Evolutionary conservation across 2,113 vertebrate species (phyloP).

Genomic region (Rutilus rutilus): DNA sequence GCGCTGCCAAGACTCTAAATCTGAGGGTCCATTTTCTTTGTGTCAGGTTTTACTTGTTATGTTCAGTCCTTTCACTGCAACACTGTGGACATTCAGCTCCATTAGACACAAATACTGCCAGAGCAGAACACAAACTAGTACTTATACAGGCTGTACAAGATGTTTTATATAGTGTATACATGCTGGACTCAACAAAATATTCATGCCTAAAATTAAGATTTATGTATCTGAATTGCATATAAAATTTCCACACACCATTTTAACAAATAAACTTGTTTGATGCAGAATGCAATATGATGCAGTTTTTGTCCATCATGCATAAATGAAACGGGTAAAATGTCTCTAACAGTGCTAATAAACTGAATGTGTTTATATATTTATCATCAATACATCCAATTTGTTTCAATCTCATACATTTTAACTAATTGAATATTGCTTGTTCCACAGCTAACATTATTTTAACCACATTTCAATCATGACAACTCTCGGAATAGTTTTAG

Average conservation of each 20-base stretch:
- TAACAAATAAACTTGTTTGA: neutral
- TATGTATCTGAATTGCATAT: neutral
- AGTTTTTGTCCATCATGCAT: neutral
- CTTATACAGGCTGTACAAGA: neutral
- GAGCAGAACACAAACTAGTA: neutral
- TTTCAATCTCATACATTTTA: neutral
- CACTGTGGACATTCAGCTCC: constrained; percentile 1
- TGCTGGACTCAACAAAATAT: neutral
- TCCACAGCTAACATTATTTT: neutral
- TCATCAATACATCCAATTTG: neutral
- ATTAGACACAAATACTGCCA: constrained; percentile 2
- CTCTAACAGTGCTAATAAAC: neutral
- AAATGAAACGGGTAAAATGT: neutral
- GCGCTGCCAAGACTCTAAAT: constrained; percentile 31
- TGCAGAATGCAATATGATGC: neutral
- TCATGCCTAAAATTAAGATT: neutral
- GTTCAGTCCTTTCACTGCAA: neutral
- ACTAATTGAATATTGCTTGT: neutral
- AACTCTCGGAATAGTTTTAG: too few species aligned
- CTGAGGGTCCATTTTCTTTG: constrained; percentile 8
- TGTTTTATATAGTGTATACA: neutral
- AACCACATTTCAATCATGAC: neutral
- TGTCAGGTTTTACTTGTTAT: neutral
- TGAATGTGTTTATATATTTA: neutral
- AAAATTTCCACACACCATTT: neutral